Conservation (phyloP, 2,113 vertebrate genomes). For the Oreotrochilus melanogaster region DNA sequence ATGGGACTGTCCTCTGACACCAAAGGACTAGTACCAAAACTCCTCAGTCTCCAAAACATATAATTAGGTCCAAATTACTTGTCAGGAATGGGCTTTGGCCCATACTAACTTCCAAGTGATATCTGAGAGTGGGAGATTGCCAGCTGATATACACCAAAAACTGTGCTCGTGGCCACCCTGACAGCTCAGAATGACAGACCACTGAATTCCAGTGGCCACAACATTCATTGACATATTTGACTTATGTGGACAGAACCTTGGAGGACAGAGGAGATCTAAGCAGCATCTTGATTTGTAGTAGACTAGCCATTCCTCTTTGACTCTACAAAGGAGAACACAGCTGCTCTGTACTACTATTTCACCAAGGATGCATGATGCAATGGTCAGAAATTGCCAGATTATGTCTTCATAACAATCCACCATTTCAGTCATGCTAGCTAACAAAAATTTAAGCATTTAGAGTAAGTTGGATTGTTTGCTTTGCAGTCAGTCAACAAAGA, state of each 20-base stretch:
- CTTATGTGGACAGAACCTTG: not conserved
- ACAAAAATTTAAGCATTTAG: not conserved
- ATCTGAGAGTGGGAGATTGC: not conserved
- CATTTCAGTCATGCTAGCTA: not conserved
- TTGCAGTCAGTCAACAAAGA: not conserved
- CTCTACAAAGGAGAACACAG: not conserved
- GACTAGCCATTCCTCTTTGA: not conserved
- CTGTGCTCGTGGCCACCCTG: not conserved
- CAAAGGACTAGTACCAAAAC: not conserved
- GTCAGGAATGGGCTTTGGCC: not conserved
- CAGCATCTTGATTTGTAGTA: not conserved
- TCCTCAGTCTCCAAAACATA: not conserved
- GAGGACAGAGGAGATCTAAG: not conserved
- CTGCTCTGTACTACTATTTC: not conserved
- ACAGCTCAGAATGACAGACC: not conserved
- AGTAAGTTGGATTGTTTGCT: not conserved
- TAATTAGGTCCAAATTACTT: not conserved
- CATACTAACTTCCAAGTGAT: not conserved
- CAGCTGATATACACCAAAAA: not conserved
- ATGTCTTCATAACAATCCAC: not conserved
- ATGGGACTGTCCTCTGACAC: not conserved
- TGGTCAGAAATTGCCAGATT: not conserved
- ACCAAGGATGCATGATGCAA: not conserved
- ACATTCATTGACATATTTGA: not conserved
- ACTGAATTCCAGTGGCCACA: not conserved